Evolutionary conservation across 2,797 vertebrate species (phyloP), one percentile per base, ranked within the genome.

Genomic region (Buphagus erythrorhynchus): DNA sequence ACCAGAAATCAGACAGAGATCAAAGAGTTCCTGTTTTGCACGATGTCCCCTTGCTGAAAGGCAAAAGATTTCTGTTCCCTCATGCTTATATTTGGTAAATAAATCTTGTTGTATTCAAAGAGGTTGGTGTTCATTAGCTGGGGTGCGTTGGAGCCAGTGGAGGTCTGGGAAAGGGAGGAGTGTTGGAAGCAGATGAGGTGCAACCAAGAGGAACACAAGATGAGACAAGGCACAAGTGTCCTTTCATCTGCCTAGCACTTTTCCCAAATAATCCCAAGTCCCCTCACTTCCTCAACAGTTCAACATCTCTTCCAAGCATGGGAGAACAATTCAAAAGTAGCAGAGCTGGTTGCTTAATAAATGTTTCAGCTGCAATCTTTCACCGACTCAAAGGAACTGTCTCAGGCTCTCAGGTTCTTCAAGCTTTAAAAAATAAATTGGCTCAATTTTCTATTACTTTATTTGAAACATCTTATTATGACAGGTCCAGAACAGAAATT

Each of bases 11-110:
- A 77, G 88, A 86, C 17, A 38, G 46, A 21, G 38, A 90, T 66
- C 75, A 36, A 45, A 66, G 19, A 16, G 25, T 16, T 88, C 79
- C 38, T 74, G 45, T 29, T 77, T n/a, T 74, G 29, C 17, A 45
- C 4, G 1, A 9, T 17, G 33, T n/a, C 21, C 36, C 16, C 13
- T 73, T 0, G 0, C 13, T 69, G 48, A 19, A 31, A 43, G 18
- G 28, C 35, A 11, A 33, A 88, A 38, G 24, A 20, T 74, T 52
- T 66, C 31, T 61, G 20, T 51, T 85, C 55, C 51, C 75, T 88
- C 33, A 10, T 5, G 6, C 7, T 38, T 25, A 19, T 9, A 43
- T 51, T 88, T 65, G 46, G 16, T n/a, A 57, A 78, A 57, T 12
- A 38, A 57, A 66, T 26, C 28, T 48, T 26, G 5, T 22, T 73